phyloP scores from a whole-genome alignment of 2,888 invertebrate species.

The Bibio marci region DNA sequence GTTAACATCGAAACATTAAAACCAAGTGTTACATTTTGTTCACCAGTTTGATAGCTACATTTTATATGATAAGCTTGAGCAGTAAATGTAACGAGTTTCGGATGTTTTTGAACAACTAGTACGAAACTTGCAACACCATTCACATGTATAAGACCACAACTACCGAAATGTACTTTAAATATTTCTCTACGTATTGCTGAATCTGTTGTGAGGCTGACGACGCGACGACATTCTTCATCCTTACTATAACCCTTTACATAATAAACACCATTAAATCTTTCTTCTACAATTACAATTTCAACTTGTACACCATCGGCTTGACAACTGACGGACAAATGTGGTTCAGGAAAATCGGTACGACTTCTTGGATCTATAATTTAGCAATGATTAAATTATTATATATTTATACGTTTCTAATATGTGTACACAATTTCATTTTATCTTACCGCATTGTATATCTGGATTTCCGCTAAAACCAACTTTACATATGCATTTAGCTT shows the following conservation, averaged over 20 bases:
- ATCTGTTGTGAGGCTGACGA: constrained; percentile 58
- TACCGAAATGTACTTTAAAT: constrained; percentile 80
- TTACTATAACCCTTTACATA: constrained; percentile 92
- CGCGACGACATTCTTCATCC: constrained; percentile 72
- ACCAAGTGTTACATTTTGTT: constrained; percentile 79
- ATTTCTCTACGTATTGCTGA: constrained; percentile 48
- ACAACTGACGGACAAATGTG: constrained; percentile 77
- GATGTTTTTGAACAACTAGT: constrained; percentile 90
- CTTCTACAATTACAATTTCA: constrained; percentile 52
- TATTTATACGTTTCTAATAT: too few species aligned
- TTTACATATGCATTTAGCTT: constrained; percentile 59
- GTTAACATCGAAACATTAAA: constrained; percentile 93
- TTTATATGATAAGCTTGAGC: constrained; percentile 94
- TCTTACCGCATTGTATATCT: constrained; percentile 50
- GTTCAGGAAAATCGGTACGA: constrained; percentile 69
- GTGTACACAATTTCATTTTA: neutral
- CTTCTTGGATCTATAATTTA: neutral
- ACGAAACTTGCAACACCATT: constrained; percentile 87
- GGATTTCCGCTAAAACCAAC: constrained; percentile 62
- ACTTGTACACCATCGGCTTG: constrained; percentile 84
- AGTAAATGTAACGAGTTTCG: constrained; percentile 82
- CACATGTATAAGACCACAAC: constrained; percentile 78
- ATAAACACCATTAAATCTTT: constrained; percentile 74
- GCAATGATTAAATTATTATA: neutral
- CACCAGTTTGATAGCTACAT: constrained; percentile 87